Evolutionary conservation across 2,888 invertebrate genomes (phyloP).

Genomic region (Campoplex capitator): DNA sequence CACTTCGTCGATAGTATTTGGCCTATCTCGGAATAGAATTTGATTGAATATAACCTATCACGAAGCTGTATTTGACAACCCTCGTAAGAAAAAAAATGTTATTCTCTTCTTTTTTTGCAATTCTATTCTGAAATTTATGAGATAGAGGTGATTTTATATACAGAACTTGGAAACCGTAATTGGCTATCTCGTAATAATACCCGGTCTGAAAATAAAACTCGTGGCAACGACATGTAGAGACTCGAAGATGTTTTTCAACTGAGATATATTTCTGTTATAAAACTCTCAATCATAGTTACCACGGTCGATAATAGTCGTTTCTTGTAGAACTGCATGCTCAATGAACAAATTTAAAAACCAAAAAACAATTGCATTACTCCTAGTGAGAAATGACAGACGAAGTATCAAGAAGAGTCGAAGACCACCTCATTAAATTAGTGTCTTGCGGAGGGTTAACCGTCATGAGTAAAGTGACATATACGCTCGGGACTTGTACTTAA

Average conservation of each 20-base stretch:
- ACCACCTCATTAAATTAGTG: slow-evolving; percentile 75
- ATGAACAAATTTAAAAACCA: background rate
- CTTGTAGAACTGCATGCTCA: background rate
- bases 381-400: slow-evolving; percentile 31
- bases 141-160: background rate
- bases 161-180: background rate
- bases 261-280: background rate
- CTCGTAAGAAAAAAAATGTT: background rate
- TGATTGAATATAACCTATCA: background rate
- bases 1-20: background rate
- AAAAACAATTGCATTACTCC: slow-evolving; percentile 5
- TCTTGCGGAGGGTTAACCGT: slow-evolving; percentile 70
- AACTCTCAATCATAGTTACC: background rate
- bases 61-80: background rate
- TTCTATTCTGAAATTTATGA: background rate
- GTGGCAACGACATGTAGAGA: background rate
- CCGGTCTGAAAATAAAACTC: background rate
- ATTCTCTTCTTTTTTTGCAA: background rate
- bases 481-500: slow-evolving; percentile 75
- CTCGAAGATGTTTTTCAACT: background rate
- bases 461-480: slow-evolving; percentile 71
- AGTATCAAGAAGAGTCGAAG: slow-evolving; percentile 52
- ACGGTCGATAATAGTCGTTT: background rate
- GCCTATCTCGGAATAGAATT: background rate
- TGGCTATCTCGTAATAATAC: background rate